A percentile compares a stretch with the other conserved stretches of the same genome.
Conservation (phyloP, 2,797 vertebrate genomes). For the Acestrorhynchus altus region DNA sequence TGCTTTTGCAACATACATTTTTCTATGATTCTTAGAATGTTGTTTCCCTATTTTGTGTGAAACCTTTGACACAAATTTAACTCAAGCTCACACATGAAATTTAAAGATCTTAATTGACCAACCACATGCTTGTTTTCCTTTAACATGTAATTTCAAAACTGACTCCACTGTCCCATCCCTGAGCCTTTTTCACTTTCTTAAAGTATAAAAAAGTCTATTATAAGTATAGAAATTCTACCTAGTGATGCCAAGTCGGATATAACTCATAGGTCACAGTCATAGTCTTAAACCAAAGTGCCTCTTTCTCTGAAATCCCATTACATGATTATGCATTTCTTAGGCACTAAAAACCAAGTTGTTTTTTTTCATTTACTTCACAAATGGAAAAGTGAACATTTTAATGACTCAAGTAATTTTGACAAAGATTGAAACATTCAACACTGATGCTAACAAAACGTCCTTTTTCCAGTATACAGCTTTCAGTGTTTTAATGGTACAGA, state of each 20-base stretch:
- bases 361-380: background rate
- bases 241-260: background rate
- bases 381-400: no score
- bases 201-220: background rate
- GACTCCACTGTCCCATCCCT: background rate
- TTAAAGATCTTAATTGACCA: no score
- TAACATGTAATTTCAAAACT: background rate
- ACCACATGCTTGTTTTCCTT: no score
- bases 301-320: background rate
- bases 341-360: conserved; percentile 5
- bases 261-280: background rate
- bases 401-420: background rate
- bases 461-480: background rate
- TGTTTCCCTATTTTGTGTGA: no score
- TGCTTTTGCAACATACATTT: no score
- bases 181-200: background rate
- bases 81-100: no score
- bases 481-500: conserved; percentile 4
- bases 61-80: no score
- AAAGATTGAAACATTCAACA: background rate
- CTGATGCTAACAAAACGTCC: background rate
- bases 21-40: no score
- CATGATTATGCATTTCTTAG: background rate
- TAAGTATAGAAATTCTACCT: background rate
- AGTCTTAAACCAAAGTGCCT: conserved; percentile 25